Evolutionary conservation across 1,140 invertebrate species (phyloP).

Genomic region (Galendromus occidentalis): DNA sequence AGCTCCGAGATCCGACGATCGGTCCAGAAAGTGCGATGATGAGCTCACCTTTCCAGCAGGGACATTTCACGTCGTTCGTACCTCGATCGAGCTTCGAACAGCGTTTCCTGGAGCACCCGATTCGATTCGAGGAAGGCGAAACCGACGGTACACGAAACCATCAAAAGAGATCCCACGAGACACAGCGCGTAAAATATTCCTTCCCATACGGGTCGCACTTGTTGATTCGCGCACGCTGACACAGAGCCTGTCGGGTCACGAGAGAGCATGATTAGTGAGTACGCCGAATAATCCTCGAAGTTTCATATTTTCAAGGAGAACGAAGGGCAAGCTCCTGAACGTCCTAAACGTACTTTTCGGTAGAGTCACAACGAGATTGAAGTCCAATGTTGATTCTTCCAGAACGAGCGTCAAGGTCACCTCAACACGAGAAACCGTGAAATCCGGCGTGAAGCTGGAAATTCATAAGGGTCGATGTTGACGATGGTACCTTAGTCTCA

Average conservation of each 20-base stretch:
- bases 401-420: not conserved
- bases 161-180: not conserved
- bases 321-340: too few species aligned
- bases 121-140: constrained; percentile 8
- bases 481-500: too few species aligned
- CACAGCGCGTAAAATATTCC: not conserved
- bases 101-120: not conserved
- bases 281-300: too few species aligned
- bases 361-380: not conserved
- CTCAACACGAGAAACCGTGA: constrained; percentile 7
- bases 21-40: too few species aligned
- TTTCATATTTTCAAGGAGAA: too few species aligned
- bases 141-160: not conserved
- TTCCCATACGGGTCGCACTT: not conserved
- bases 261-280: too few species aligned
- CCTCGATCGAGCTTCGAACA: not conserved
- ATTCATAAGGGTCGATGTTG: too few species aligned
- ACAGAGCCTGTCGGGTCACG: not conserved
- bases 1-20: too few species aligned
- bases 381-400: not conserved
- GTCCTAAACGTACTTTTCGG: not conserved
- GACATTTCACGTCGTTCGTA: too few species aligned
- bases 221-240: not conserved
- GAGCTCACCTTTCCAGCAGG: too few species aligned
- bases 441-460: constrained; percentile 5